A percentile compares a stretch with the other conserved stretches of the same genome.
phyloP scores from a whole-genome alignment of 2,888 invertebrate genomes.

The Lepidochrysops patricia region DNA sequence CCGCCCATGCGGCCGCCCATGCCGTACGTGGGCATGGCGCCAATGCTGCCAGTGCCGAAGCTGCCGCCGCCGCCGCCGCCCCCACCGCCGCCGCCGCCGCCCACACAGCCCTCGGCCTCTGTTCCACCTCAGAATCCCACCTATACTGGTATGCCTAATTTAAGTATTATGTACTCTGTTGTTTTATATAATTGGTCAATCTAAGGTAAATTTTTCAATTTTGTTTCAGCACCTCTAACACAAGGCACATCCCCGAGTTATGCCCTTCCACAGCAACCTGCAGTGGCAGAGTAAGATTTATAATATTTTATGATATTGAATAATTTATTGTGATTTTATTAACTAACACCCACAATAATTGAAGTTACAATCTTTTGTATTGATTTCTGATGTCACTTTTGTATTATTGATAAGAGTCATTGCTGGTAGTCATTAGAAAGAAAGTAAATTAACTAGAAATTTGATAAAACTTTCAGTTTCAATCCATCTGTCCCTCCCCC shows the following conservation, averaged over 20 bases:
- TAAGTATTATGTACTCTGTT: slow-evolving; percentile 8
- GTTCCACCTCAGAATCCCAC: slow-evolving; percentile 17
- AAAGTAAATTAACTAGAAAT: background rate
- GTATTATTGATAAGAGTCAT: too few species aligned
- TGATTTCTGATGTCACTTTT: too few species aligned
- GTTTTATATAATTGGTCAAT: background rate
- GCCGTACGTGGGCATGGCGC: background rate
- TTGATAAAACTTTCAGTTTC: background rate
- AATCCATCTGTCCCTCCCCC: slow-evolving; percentile 20
- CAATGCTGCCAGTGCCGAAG: slow-evolving; percentile 26
- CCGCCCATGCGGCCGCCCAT: slow-evolving; percentile 34
- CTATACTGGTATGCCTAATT: slow-evolving; percentile 31
- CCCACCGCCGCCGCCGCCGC: slow-evolving; percentile 27
- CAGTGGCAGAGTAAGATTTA: background rate
- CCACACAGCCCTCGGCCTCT: slow-evolving; percentile 17
- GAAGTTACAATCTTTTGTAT: too few species aligned
- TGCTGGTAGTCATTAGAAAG: too few species aligned
- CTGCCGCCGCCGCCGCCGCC: slow-evolving; percentile 30
- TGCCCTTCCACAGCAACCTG: slow-evolving; percentile 47
- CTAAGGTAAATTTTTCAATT: background rate
- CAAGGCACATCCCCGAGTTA: slow-evolving; percentile 32
- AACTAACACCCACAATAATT: too few species aligned
- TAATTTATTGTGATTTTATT: too few species aligned
- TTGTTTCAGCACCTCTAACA: slow-evolving; percentile 28
- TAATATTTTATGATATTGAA: background rate